phyloP scores from a whole-genome alignment of 2,888 invertebrate genomes.

The Drosophila nr. fundita region DNA sequence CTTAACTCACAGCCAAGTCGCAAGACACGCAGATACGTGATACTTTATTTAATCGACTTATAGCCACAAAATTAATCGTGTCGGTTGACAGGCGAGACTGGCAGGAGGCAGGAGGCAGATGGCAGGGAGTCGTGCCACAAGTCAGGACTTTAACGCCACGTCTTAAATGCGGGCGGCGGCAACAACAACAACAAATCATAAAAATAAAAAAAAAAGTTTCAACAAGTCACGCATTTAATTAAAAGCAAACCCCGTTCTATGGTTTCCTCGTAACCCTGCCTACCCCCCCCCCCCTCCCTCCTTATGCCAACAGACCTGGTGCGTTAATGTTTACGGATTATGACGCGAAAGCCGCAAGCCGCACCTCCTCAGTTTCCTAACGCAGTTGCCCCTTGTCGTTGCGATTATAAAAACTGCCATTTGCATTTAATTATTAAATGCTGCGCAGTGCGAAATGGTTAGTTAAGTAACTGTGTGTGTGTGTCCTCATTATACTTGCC shows the following conservation, averaged over 20 bases:
- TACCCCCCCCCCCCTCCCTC: no score
- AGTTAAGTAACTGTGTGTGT: background rate
- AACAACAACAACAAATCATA: constrained; percentile 68
- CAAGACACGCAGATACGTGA: constrained; percentile 15
- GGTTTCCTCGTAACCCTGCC: background rate
- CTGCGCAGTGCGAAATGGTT: constrained; percentile 16
- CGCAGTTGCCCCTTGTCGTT: constrained; percentile 5
- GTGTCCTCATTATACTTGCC: constrained; percentile 33
- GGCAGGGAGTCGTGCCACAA: background rate
- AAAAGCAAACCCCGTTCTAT: constrained; percentile 37
- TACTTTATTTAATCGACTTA: constrained; percentile 58
- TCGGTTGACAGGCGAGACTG: constrained; percentile 14
- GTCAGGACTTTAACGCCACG: background rate
- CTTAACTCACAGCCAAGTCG: constrained; percentile 9
- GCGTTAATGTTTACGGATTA: constrained; percentile 65
- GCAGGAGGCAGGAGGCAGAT: background rate
- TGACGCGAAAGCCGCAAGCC: constrained; percentile 27
- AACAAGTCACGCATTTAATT: constrained; percentile 79
- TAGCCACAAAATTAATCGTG: constrained; percentile 27
- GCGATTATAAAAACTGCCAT: constrained; percentile 47
- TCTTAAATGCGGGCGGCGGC: constrained; percentile 3
- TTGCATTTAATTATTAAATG: constrained; percentile 73
- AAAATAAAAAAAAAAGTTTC: constrained; percentile 62
- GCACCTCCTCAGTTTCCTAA: background rate
- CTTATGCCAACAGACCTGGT: constrained; percentile 27